phyloP scores from a whole-genome alignment of 92 coral and sea anemone genomes.

The Meandrina meandrites region DNA sequence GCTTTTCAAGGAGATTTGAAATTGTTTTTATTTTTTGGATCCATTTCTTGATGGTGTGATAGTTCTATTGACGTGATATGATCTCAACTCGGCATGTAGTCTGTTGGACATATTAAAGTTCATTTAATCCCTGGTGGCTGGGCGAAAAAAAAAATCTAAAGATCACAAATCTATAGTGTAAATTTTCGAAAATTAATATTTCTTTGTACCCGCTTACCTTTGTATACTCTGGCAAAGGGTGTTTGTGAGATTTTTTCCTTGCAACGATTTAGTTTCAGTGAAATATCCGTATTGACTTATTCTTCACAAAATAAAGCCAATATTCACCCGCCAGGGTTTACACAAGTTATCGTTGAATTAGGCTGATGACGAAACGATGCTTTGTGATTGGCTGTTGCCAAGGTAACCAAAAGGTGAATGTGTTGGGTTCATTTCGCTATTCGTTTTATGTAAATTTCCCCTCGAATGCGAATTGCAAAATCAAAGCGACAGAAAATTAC shows the following conservation, averaged over 20 bases:
- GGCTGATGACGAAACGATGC: not conserved
- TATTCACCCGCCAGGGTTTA: conserved; percentile 5
- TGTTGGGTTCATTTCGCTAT: not conserved
- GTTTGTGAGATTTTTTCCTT: not conserved
- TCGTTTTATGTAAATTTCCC: conserved; percentile 10
- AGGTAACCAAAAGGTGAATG: not conserved
- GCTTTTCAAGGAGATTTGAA: not conserved
- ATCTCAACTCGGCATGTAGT: not conserved
- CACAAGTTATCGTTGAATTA: conserved; percentile 1
- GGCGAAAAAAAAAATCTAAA: not conserved
- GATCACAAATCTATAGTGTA: not conserved
- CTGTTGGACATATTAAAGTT: not conserved
- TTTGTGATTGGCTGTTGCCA: conserved; percentile 18
- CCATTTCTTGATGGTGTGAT: not conserved
- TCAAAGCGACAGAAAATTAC: not conserved
- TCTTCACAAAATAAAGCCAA: conserved; percentile 11
- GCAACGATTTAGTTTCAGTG: not conserved
- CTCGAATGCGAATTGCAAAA: not conserved
- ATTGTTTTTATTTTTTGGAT: not conserved
- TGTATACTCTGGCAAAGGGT: not conserved
- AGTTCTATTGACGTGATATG: not conserved
- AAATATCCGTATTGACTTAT: conserved; percentile 14
- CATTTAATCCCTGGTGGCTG: not conserved
- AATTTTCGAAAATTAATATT: not conserved
- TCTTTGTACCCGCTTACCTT: not conserved